These are phyloP conservation scores for Kryphioiulus occultus DNA, from an alignment of 2,888 invertebrate species.

Conservation along the genomic window DNA sequence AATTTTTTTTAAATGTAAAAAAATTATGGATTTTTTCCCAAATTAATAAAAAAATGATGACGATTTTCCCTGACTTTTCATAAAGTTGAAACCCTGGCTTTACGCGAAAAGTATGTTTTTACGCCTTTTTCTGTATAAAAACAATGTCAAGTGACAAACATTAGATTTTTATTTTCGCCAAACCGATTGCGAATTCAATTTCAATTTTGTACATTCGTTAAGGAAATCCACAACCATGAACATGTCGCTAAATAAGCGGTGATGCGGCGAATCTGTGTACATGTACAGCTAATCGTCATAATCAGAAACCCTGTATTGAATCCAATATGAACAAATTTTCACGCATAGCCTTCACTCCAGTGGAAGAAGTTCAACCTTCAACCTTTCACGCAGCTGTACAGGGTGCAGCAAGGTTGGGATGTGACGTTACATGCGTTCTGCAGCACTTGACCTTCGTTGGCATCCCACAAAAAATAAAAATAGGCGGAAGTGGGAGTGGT, in stretches of 20 bases:
- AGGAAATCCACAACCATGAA: slow-evolving; percentile 35
- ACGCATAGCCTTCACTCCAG: not conserved
- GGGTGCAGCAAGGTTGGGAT: not conserved
- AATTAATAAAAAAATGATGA: too few species aligned
- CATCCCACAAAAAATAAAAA: not conserved
- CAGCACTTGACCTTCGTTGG: not conserved
- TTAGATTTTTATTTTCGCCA: slow-evolving; percentile 18
- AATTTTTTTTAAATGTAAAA: too few species aligned
- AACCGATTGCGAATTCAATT: not conserved
- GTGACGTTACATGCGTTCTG: not conserved
- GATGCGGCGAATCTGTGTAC: not conserved
- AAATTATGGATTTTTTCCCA: too few species aligned
- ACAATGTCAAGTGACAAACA: not conserved
- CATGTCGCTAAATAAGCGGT: not conserved
- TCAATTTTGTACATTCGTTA: slow-evolving; percentile 18
- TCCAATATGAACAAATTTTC: slow-evolving; percentile 30
- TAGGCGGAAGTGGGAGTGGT: not conserved
- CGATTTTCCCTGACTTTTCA: too few species aligned
- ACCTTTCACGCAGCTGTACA: not conserved
- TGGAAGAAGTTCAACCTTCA: not conserved
- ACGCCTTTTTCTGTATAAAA: not conserved
- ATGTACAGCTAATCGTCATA: not conserved
- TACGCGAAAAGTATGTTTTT: too few species aligned
- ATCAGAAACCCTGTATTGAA: slow-evolving; percentile 17
- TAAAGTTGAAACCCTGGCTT: too few species aligned